Conservation (phyloP, 2,888 invertebrate species). For the Alsophila aescularia region DNA sequence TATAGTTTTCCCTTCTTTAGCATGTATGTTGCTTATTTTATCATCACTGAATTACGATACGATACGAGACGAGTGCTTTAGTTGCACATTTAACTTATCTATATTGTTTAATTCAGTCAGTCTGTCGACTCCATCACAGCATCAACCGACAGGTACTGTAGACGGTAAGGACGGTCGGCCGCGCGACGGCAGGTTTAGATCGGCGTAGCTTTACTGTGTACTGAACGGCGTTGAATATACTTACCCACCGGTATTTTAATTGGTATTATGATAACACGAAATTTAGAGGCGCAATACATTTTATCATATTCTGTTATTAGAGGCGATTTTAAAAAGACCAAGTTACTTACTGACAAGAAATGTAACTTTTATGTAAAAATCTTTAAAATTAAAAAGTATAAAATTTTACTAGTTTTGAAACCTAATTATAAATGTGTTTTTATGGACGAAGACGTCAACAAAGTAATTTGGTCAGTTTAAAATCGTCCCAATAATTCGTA, state of each 20-base stretch:
- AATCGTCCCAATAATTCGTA: conserved; percentile 43
- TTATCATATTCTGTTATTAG: conserved; percentile 51
- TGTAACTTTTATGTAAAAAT: neutral
- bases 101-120: conserved; percentile 1
- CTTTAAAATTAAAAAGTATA: no score
- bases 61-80: no score
- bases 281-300: conserved; percentile 66
- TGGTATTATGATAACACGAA: conserved; percentile 77
- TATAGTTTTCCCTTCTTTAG: no score
- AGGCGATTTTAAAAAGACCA: conserved; percentile 26
- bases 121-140: conserved; percentile 23
- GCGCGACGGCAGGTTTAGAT: conserved; percentile 63
- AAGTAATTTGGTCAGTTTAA: conserved; percentile 26
- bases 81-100: neutral
- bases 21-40: no score
- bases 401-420: no score
- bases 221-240: conserved; percentile 70
- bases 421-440: neutral
- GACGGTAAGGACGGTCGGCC: conserved; percentile 61
- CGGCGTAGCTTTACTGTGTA: conserved; percentile 62
- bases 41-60: no score
- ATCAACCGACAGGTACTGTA: conserved; percentile 34
- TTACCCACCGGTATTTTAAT: conserved; percentile 84
- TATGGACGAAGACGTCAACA: conserved; percentile 1
- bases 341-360: conserved; percentile 8